Conservation (phyloP, 2,113 vertebrate species). For the Entosphenus tridentatus region DNA sequence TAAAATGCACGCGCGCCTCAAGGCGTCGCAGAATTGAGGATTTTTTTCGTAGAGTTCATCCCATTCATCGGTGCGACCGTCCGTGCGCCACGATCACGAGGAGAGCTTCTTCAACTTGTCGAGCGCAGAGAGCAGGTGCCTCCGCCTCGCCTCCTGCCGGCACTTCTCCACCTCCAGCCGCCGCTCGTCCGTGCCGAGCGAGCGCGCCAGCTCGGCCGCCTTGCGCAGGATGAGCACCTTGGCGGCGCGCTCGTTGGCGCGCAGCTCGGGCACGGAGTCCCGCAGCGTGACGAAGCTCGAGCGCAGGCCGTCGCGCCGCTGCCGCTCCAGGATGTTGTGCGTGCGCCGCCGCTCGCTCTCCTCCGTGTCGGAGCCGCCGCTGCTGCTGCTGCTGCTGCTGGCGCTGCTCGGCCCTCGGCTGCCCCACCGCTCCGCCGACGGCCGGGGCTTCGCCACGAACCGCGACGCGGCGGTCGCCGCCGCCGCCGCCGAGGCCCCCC, state of each 20-base stretch:
- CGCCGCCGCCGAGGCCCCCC: background rate
- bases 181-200: conserved; percentile 20
- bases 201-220: conserved; percentile 27
- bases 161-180: conserved; percentile 17
- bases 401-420: conserved; percentile 13
- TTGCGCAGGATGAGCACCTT: conserved; percentile 40
- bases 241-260: conserved; percentile 34
- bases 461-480: background rate
- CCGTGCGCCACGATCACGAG: no score
- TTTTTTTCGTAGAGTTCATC: no score
- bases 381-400: background rate
- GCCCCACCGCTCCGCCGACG: conserved; percentile 12
- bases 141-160: conserved; percentile 19
- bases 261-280: conserved; percentile 32
- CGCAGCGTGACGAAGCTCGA: conserved; percentile 33
- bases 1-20: no score
- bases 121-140: conserved; percentile 20
- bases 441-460: background rate
- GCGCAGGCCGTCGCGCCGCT: conserved; percentile 35
- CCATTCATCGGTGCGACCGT: no score
- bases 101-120: conserved; percentile 14
- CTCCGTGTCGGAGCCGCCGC: conserved; percentile 15
- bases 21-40: no score
- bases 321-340: conserved; percentile 42
- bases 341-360: conserved; percentile 32